Evolutionary conservation across 2,797 vertebrate genomes (phyloP), one percentile per base, ranked within the genome.

Genomic region (Heteromormyrus szaboi): DNA sequence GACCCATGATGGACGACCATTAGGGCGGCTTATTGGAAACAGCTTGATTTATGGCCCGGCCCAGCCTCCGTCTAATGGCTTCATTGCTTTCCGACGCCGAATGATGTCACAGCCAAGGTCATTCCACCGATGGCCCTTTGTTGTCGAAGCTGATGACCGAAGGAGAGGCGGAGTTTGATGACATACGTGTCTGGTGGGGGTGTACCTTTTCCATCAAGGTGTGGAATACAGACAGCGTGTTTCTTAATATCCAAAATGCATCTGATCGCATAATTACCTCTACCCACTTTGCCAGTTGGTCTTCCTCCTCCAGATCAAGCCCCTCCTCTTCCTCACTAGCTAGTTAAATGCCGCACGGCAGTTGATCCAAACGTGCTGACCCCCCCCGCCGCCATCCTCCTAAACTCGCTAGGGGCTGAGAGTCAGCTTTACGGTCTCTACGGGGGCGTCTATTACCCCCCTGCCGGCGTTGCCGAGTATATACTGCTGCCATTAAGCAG

Each of bases 11-110:
- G 98, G 97, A 99, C 99, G 97, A 97, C 98, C 97, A 98, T 98
- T 99, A 99, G 97, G 95, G 97, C 97, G 97, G 97, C 98, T 99
- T 99, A 99, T 99, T 99, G 98, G 98, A 99, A 99, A 98, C 97
- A 96, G 97, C 97, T 97, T 99, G 98, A 99, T 99, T 99, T 99
- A 99, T 98, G 97, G 96, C 96, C 96, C 96, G 97, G 96, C 96
- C 95, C 97, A 95, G 97, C 98, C 97, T 98, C 97, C 96, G 97
- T 96, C 97, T 99, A 99, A 99, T 99, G 97, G 98, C 97, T 99
- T 99, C 97, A 99, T 99, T 98, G 98, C 98, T 99, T 99, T 98
- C 97, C 97, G 96, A 97, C 95, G 96, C 96, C 96, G 97, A 96
- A 97, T 98, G 98, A 99, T 98, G 98, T 98, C 97, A 98, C 97